phyloP scores from a whole-genome alignment of 2,113 vertebrate genomes.

The Chaetodon auriga region DNA sequence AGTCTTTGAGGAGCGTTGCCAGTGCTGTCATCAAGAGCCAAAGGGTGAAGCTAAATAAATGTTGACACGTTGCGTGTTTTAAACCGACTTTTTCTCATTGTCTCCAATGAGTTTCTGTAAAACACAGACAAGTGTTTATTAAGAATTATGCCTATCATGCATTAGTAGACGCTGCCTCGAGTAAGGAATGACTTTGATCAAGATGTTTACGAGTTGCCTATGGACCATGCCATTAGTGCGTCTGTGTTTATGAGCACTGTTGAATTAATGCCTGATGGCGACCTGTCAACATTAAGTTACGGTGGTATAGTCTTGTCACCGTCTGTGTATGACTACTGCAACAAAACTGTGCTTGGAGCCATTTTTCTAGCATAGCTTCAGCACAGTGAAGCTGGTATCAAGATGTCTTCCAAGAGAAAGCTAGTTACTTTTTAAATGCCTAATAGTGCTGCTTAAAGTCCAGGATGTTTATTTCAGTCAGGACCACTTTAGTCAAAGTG shows the following conservation, averaged over 20 bases:
- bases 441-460: no score
- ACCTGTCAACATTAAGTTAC: no score
- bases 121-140: neutral
- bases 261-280: no score
- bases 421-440: no score
- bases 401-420: no score
- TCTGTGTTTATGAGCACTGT: neutral
- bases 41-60: conserved; percentile 41
- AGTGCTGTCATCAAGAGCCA: conserved; percentile 23
- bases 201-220: neutral
- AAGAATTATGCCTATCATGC: neutral
- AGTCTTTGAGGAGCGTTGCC: conserved; percentile 24
- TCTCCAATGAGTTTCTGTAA: conserved; percentile 1
- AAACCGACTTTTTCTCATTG: neutral
- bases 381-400: no score
- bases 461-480: no score
- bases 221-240: neutral
- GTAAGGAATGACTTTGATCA: neutral
- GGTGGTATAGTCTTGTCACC: no score
- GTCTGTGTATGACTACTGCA: neutral
- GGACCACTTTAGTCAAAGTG: no score
- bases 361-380: no score
- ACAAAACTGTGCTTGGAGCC: no score
- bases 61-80: conserved; percentile 15
- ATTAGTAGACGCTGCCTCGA: neutral